Percentiles rank a stretch among this genome's conserved stretches.
phyloP scores from a whole-genome alignment of 2,888 invertebrate species.

The Prostheceraeus crozeri region DNA sequence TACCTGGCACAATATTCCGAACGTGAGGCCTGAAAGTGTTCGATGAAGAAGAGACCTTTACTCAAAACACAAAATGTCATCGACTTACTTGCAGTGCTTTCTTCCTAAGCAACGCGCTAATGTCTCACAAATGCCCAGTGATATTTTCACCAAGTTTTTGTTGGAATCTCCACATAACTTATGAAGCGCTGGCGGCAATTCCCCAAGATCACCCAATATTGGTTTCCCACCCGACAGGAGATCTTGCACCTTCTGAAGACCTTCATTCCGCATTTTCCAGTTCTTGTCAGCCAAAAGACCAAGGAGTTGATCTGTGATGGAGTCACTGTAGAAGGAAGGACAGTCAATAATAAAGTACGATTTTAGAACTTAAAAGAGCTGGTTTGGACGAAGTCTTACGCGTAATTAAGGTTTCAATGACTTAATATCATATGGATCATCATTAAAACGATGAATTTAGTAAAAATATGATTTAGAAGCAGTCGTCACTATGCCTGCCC shows the following conservation, averaged over 20 bases:
- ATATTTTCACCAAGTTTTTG: conserved; percentile 68
- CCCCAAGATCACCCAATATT: conserved; percentile 75
- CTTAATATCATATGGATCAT: no score
- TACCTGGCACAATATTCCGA: conserved; percentile 72
- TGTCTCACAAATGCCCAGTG: conserved; percentile 73
- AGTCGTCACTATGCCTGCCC: no score
- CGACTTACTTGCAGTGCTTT: not conserved
- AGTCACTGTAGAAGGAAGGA: conserved; percentile 58
- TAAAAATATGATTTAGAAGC: no score
- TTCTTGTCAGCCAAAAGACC: conserved; percentile 61
- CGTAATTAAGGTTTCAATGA: no score
- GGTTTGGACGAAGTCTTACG: no score
- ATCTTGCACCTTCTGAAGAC: conserved; percentile 65
- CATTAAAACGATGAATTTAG: no score
- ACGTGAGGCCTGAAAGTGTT: conserved; percentile 72
- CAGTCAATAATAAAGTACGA: no score
- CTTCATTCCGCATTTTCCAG: conserved; percentile 79
- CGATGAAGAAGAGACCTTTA: no score
- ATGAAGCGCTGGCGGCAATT: conserved; percentile 71
- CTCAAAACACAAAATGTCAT: not conserved
- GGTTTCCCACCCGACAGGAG: conserved; percentile 70
- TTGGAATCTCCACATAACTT: conserved; percentile 78
- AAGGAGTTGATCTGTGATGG: conserved; percentile 72
- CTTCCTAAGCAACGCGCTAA: conserved; percentile 75
- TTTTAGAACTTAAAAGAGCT: no score